Conservation (phyloP, 1,140 invertebrate species). For the Aphelenchoides fujianensis region DNA sequence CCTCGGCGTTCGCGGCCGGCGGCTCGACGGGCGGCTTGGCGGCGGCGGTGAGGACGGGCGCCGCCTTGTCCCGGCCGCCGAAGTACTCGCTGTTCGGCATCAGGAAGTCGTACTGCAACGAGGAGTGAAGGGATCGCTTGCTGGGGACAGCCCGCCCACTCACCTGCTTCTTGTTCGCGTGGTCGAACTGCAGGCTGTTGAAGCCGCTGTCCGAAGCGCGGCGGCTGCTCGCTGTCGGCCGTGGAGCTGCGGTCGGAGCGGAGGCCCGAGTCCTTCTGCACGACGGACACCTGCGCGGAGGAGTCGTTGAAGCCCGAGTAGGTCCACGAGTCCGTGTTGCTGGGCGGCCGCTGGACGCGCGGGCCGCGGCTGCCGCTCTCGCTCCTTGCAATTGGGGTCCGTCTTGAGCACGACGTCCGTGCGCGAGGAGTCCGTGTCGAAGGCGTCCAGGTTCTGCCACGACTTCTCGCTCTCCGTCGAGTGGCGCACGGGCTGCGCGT, state of each 20-base stretch:
- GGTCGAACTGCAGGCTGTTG: not conserved
- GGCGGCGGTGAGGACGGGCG: not conserved
- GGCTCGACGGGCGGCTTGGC: too few species aligned
- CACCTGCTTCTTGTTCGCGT: not conserved
- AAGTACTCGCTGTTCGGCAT: slow-evolving; percentile 6
- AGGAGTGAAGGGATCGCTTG: too few species aligned
- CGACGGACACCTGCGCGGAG: not conserved
- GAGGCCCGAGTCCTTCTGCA: not conserved
- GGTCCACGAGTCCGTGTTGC: not conserved
- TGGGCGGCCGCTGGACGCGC: too few species aligned
- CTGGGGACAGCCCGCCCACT: too few species aligned
- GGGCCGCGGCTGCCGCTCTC: too few species aligned
- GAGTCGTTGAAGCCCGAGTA: not conserved
- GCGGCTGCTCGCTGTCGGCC: not conserved
- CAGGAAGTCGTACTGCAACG: slow-evolving; percentile 19
- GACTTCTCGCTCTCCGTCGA: not conserved
- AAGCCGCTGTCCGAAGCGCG: not conserved
- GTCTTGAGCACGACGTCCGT: not conserved
- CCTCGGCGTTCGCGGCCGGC: too few species aligned
- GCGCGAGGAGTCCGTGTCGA: not conserved
- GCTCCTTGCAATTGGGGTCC: too few species aligned
- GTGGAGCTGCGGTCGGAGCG: too few species aligned
- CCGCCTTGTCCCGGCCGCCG: slow-evolving; percentile 10
- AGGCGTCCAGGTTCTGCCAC: not conserved
- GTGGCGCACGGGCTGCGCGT: not conserved